phyloP scores from a whole-genome alignment of 2,113 vertebrate genomes.

The Genyomyrus donnyi region DNA sequence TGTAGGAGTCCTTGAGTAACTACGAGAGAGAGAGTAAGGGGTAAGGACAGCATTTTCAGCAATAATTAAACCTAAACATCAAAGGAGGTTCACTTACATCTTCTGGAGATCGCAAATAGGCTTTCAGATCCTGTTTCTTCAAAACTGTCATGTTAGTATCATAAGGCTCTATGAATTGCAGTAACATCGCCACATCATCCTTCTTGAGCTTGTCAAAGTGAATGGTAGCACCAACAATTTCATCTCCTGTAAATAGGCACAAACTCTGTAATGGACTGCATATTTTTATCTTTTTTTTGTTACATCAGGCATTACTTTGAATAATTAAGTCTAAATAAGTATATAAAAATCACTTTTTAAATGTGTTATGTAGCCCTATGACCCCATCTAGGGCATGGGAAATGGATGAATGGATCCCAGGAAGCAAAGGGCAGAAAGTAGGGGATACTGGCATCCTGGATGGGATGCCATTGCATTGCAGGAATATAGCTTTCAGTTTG shows the following conservation, averaged over 20 bases:
- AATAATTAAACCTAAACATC: background rate
- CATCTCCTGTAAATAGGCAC: conserved; percentile 45
- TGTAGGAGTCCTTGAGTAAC: conserved; percentile 32
- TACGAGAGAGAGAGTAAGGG: conserved; percentile 26
- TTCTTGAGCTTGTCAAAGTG: conserved; percentile 51
- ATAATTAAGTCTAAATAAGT: background rate
- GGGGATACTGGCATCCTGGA: background rate
- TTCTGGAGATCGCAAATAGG: conserved; percentile 16
- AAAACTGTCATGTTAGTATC: conserved; percentile 52
- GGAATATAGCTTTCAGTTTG: background rate
- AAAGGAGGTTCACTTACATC: conserved; percentile 33
- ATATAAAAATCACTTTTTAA: background rate
- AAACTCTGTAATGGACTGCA: background rate
- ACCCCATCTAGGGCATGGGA: background rate
- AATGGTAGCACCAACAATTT: conserved; percentile 57
- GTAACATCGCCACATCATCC: conserved; percentile 44
- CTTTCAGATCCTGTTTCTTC: conserved; percentile 44
- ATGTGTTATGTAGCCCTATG: background rate
- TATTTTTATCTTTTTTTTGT: background rate
- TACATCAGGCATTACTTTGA: background rate
- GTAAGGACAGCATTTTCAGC: background rate
- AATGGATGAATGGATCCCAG: background rate
- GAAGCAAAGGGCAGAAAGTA: background rate
- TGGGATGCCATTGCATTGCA: background rate
- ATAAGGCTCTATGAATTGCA: conserved; percentile 54